These are phyloP conservation scores for Torymus texanus DNA, from an alignment of 2,888 invertebrate genomes.

Conservation along the genomic window DNA sequence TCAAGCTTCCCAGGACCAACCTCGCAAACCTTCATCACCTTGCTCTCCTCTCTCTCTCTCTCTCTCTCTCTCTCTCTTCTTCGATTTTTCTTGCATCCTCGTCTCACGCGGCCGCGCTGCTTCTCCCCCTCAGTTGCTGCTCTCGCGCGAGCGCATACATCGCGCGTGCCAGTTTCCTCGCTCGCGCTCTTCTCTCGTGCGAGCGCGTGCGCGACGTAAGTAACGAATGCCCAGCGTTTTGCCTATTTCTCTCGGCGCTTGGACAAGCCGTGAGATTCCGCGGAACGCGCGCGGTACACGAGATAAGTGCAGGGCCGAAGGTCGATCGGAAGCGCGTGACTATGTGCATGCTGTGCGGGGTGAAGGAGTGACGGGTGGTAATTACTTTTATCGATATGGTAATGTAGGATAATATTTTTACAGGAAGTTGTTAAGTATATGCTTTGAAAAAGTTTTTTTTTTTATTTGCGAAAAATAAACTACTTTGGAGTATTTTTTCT, in stretches of 20 bases:
- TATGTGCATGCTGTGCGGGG: too few species aligned
- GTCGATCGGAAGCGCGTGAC: constrained; percentile 1
- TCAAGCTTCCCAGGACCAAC: too few species aligned
- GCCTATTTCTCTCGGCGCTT: constrained; percentile 46
- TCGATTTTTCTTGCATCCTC: constrained; percentile 14
- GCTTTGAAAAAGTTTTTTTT: too few species aligned
- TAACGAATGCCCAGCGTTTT: constrained; percentile 50
- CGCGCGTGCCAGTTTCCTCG: constrained; percentile 33
- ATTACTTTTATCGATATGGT: too few species aligned
- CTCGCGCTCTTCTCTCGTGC: neutral
- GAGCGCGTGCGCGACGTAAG: constrained; percentile 24
- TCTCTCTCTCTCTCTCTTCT: too few species aligned
- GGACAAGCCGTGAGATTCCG: constrained; percentile 51
- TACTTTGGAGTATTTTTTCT: too few species aligned
- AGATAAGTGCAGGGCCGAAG: neutral
- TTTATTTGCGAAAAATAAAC: too few species aligned
- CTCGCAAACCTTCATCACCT: too few species aligned
- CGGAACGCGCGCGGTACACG: neutral
- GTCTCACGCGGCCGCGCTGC: neutral
- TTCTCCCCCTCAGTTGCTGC: neutral
- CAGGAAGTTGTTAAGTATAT: too few species aligned
- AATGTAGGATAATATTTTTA: too few species aligned
- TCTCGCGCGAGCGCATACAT: constrained; percentile 20
- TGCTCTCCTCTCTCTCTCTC: too few species aligned
- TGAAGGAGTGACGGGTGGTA: too few species aligned